Evolutionary conservation across 2,888 invertebrate species (phyloP).

Genomic region (Limenitis camilla): DNA sequence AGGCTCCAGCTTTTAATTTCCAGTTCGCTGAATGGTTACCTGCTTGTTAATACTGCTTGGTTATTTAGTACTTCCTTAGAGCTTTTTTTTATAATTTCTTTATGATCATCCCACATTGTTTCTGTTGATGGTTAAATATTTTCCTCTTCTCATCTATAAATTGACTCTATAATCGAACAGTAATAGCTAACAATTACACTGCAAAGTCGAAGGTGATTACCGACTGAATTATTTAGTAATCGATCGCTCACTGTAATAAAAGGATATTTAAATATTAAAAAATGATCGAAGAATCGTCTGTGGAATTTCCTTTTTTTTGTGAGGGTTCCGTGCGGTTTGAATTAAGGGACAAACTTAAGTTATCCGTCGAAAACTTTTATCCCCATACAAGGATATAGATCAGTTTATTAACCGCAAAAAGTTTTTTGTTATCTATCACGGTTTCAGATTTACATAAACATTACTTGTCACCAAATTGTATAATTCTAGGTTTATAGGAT

Average conservation of each 20-base stretch:
- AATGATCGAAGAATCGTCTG: background rate
- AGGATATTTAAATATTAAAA: conserved; percentile 29
- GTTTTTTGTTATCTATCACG: too few species aligned
- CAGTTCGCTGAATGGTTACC: too few species aligned
- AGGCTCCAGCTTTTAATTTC: too few species aligned
- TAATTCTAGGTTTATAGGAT: too few species aligned
- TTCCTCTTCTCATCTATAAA: conserved; percentile 13
- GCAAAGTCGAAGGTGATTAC: conserved; percentile 63
- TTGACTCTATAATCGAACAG: conserved; percentile 24
- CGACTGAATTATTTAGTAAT: conserved; percentile 68
- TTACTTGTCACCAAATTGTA: too few species aligned
- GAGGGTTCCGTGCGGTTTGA: too few species aligned
- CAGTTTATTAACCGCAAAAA: too few species aligned
- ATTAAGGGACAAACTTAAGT: background rate
- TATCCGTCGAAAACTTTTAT: background rate
- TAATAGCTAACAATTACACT: conserved; percentile 62
- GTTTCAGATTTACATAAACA: too few species aligned
- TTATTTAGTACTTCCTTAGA: background rate
- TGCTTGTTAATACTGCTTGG: too few species aligned
- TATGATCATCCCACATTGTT: conserved; percentile 2
- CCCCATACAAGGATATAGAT: too few species aligned
- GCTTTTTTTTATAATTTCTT: background rate
- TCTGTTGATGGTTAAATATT: conserved; percentile 16
- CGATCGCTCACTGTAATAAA: conserved; percentile 48
- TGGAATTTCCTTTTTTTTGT: too few species aligned